These are phyloP conservation scores for Corapipo altera DNA, from an alignment of 2,113 vertebrate species.

Conservation along the genomic window DNA sequence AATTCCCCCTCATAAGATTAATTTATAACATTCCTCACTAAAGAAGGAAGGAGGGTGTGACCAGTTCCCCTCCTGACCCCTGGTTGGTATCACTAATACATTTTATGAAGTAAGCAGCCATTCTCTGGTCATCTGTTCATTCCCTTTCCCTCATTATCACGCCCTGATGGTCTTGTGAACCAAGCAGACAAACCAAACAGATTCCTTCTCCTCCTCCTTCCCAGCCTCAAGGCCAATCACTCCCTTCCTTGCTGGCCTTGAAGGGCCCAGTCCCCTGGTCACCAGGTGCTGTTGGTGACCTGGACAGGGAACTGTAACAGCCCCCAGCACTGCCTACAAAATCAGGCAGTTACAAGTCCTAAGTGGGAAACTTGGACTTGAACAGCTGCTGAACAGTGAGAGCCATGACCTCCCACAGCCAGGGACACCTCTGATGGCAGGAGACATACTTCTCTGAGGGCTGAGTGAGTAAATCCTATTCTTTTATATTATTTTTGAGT, in stretches of 20 bases:
- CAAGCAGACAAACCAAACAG: background rate
- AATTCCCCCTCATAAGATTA: background rate
- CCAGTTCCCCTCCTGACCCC: background rate
- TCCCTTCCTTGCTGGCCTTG: background rate
- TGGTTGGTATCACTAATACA: background rate
- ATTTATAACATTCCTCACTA: background rate
- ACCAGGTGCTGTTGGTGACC: background rate
- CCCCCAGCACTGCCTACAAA: background rate
- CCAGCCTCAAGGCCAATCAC: background rate
- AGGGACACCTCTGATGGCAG: background rate
- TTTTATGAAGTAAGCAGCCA: background rate
- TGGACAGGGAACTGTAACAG: background rate
- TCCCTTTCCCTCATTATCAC: background rate
- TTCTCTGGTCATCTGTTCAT: background rate
- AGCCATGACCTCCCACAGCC: background rate
- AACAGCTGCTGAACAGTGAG: background rate
- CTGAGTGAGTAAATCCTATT: background rate
- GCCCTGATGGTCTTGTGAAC: background rate
- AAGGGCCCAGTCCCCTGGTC: background rate
- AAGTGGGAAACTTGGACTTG: background rate
- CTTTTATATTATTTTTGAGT: background rate
- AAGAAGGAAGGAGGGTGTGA: background rate
- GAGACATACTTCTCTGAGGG: background rate
- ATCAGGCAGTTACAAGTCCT: background rate
- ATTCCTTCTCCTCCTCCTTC: background rate